A percentile compares a stretch with the other conserved stretches of the same genome.
Evolutionary conservation across 92 coral and sea anemone species (phyloP).

Genomic region (Parazoanthus swiftii): DNA sequence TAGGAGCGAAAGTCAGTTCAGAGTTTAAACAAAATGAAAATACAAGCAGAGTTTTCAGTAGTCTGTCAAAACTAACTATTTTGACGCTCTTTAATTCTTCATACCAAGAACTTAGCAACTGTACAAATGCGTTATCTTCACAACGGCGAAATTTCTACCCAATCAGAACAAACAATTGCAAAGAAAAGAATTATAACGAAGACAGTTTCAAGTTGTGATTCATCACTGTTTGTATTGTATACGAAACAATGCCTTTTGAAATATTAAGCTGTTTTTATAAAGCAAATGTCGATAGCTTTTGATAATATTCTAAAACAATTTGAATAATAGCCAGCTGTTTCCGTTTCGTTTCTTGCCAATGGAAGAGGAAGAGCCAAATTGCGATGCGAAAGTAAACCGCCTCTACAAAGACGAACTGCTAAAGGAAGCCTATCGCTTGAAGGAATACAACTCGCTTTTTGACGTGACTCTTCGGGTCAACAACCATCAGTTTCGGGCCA

Average conservation of each 20-base stretch:
- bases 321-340: background rate
- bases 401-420: slow-evolving; percentile 29
- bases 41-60: background rate
- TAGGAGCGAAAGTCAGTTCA: no score
- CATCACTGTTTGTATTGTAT: background rate
- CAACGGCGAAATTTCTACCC: background rate
- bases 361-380: slow-evolving; percentile 2
- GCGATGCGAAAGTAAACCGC: background rate
- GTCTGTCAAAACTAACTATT: background rate
- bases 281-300: background rate
- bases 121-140: background rate
- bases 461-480: slow-evolving; percentile 66
- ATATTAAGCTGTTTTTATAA: background rate
- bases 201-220: background rate
- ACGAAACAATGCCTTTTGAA: slow-evolving; percentile 6
- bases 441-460: slow-evolving; percentile 48
- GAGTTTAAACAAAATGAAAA: no score
- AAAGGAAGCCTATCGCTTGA: slow-evolving; percentile 32
- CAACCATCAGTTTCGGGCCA: slow-evolving; percentile 59
- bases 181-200: background rate
- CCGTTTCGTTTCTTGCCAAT: background rate
- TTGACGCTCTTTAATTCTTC: background rate
- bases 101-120: background rate
- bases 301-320: background rate
- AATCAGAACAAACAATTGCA: background rate